Evolutionary conservation across 2,113 vertebrate species (phyloP), one percentile per base, ranked within the genome.

Genomic region (Myotis yumanensis): DNA sequence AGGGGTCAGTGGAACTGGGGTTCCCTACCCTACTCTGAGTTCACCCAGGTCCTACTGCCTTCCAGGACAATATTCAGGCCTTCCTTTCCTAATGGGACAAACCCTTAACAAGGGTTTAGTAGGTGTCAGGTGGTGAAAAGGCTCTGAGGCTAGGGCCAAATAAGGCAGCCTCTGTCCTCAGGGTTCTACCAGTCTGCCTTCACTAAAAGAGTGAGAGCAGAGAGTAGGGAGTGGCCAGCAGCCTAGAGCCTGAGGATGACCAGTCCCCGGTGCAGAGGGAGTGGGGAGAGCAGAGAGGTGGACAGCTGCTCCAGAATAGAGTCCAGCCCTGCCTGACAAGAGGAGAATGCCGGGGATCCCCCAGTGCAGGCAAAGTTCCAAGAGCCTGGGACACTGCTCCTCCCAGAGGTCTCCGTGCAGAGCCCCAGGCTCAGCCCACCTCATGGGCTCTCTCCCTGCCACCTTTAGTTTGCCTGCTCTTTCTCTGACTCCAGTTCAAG

Each of bases 401-500:
- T 10, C 15, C 68, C 30, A 11, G 28, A 37, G 15, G 30, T 37
- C 7, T 37, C 64, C 0, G 5, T 3, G 48, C 89, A 92, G 37
- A 81, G 28, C 30, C 83, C 75, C 40, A 25, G 32, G 57, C 51
- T 72, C 69, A 77, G 69, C 75, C 54, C 30, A 16, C 37, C 80
- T 54, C 28, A 0, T 54, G 1, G 14, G 37, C 11, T 16, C 40
- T 46, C 32, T 83, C 73, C 79, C 43, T 15, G 17, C n/a, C n/a
- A 79, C 20, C 25, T 90, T 43, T 20, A 23, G n/a, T 54, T 69
- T 82, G 89, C 86, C 40, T 68, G 2, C 28, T 35, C n/a, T 30
- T 69, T 86, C 82, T 90, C 79, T 82, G 93, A 89, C 59, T 95
- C 79, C 72, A 46, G 3, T 75, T 95, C 66, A 75, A 81, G 85